Evolutionary conservation across 35 echinoderm and acorn worm genomes (phyloP), one percentile per base, ranked within the genome.

Genomic region (Holothuria glaberrima): DNA sequence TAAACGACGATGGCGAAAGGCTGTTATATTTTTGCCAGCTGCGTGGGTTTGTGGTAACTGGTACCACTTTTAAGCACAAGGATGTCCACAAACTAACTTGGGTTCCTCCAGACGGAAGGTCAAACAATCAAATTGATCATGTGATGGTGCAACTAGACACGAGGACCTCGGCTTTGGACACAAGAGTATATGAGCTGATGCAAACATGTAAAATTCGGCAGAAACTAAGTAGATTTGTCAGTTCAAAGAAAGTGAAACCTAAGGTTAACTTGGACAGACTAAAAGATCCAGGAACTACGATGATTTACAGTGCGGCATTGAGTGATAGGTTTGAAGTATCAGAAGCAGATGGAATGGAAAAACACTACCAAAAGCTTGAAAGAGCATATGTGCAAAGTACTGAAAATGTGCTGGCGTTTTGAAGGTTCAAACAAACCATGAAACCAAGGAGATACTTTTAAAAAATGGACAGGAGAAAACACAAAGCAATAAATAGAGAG

Each of bases 31-130:
- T 61, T n/a, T 61, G 59, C 24, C 59, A 61, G 59, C 17, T 61
- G 59, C 0, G 24, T 61, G 59, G 59, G 3, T n/a, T 61, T 19
- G 59, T 61, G 59, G 24, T 61, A 19, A 61, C 59, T 61, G 59
- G 59, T n/a, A 61, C 17, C 59, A 19, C 17, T n/a, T 61, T 61
- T n/a, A 61, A 9, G 5, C 59, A 61, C 59, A 61, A 61, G 24
- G 24, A 61, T n/a, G 46, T 81, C 14, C 76, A 81, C 76, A 81
- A 81, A 36, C 17, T 13, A 35, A 81, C 76, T 20, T 81, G 76
- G 45, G 4, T 81, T 18, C 28, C 44, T 20, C 31, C 76, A 52
- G 76, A 81, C 28, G 19, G 28, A 50, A 35, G 18, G 12, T 26
- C 76, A 1, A 81, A 45, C 13, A 14, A 48, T 18, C 30, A 45